Evolutionary conservation across 2,888 invertebrate species (phyloP).

Genomic region (Oligia fasciuncula): DNA sequence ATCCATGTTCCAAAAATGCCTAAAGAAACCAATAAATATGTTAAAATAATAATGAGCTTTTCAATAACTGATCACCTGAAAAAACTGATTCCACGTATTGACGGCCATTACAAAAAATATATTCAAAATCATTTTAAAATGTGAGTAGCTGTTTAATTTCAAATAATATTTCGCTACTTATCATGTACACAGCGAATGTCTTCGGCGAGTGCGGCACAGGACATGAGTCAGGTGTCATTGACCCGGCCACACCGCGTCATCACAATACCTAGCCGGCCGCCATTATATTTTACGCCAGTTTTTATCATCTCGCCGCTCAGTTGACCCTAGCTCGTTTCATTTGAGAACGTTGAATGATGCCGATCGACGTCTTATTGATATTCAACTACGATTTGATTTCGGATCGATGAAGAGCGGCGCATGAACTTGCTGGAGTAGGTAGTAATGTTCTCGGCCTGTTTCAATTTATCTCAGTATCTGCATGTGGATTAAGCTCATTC

Average conservation of each 20-base stretch:
- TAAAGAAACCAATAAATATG: not conserved
- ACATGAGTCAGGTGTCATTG: constrained; percentile 88
- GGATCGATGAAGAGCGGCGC: constrained; percentile 14
- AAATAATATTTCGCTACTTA: constrained; percentile 72
- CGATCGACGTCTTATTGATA: constrained; percentile 59
- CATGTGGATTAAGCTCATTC: not conserved
- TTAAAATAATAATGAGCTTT: constrained; percentile 9
- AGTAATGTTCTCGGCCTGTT: not conserved
- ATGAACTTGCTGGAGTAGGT: constrained; percentile 5
- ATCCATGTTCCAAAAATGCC: not conserved
- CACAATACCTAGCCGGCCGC: constrained; percentile 79
- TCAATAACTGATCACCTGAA: constrained; percentile 3
- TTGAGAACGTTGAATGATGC: constrained; percentile 55
- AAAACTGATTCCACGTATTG: constrained; percentile 15
- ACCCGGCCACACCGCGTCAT: constrained; percentile 79
- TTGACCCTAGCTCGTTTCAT: constrained; percentile 58
- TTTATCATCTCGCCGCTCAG: constrained; percentile 65
- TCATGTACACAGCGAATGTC: constrained; percentile 75
- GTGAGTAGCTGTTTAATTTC: constrained; percentile 47
- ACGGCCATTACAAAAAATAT: not conserved
- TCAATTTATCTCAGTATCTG: not conserved
- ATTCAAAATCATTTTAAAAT: constrained; percentile 13
- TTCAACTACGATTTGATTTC: constrained; percentile 53
- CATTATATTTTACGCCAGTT: constrained; percentile 76
- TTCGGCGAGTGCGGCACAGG: constrained; percentile 76